Conservation (phyloP, 2,888 invertebrate genomes). For the Agelastica alni region DNA sequence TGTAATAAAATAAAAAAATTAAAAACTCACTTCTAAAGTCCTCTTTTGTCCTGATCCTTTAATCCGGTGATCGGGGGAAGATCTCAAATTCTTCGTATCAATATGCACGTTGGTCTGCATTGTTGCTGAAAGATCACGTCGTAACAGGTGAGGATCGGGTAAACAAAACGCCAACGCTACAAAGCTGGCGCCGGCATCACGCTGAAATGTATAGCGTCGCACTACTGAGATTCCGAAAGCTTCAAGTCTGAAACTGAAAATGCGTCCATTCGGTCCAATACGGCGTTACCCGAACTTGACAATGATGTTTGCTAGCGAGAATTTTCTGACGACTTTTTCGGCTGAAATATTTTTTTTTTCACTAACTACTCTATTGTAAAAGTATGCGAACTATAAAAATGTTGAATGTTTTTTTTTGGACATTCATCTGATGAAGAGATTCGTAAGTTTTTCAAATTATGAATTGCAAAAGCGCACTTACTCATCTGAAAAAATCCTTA, state of each 20-base stretch:
- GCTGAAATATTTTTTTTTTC: too few relatives aligned
- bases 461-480: too few relatives aligned
- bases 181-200: slow-evolving; percentile 19
- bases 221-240: slow-evolving; percentile 30
- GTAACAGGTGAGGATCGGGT: slow-evolving; percentile 37
- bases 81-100: slow-evolving; percentile 69
- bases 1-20: too few relatives aligned
- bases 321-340: slow-evolving; percentile 2
- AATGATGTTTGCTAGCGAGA: slow-evolving; percentile 43
- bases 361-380: too few relatives aligned
- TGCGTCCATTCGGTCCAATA: slow-evolving; percentile 39
- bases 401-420: too few relatives aligned
- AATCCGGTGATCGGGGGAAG: slow-evolving; percentile 66
- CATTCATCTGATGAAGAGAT: too few relatives aligned
- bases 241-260: slow-evolving; percentile 31
- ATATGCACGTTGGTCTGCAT: slow-evolving; percentile 81
- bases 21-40: slow-evolving; percentile 62
- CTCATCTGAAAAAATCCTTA: too few relatives aligned
- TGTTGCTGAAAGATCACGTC: slow-evolving; percentile 9
- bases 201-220: slow-evolving; percentile 16
- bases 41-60: slow-evolving; percentile 58
- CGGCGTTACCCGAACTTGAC: slow-evolving; percentile 41
- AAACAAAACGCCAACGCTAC: slow-evolving; percentile 14
- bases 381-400: too few relatives aligned
- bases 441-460: too few relatives aligned